A percentile compares a stretch with the other conserved stretches of the same genome.
These are phyloP conservation scores for Bufo bufo DNA, from an alignment of 2,113 vertebrate genomes.

Conservation along the genomic window DNA sequence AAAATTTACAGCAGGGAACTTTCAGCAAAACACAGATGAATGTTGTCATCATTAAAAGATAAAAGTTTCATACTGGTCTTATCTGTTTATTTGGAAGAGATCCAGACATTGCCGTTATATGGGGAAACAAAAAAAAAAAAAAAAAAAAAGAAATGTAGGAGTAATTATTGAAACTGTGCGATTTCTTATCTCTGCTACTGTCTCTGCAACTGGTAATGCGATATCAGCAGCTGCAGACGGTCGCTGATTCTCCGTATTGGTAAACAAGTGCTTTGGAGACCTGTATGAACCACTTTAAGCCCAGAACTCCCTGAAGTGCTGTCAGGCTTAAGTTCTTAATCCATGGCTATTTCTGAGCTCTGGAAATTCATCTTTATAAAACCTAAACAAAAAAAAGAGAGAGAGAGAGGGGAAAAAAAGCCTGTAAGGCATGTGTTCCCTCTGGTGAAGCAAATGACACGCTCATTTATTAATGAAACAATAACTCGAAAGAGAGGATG, in stretches of 20 bases:
- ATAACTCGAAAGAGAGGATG: constrained; percentile 96
- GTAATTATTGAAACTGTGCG: constrained; percentile 88
- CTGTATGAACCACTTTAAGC: constrained; percentile 86
- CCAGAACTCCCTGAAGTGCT: constrained; percentile 86
- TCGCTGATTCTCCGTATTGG: constrained; percentile 81
- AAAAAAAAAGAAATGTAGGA: constrained; percentile 74
- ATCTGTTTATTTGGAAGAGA: constrained; percentile 85
- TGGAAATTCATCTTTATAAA: constrained; percentile 92
- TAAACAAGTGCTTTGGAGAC: constrained; percentile 89
- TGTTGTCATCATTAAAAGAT: constrained; percentile 85
- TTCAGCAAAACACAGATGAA: constrained; percentile 78
- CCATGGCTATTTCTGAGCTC: constrained; percentile 87
- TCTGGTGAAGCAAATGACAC: constrained; percentile 94
- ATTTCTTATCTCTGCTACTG: constrained; percentile 86
- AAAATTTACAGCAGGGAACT: constrained; percentile 80
- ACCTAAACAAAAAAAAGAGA: constrained; percentile 85
- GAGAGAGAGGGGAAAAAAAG: constrained; percentile 67
- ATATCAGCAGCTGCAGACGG: constrained; percentile 87
- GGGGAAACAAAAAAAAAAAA: constrained; percentile 84
- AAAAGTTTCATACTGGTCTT: constrained; percentile 87
- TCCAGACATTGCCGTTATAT: constrained; percentile 80
- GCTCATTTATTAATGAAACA: constrained; percentile 94
- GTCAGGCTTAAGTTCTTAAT: constrained; percentile 88
- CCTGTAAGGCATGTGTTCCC: constrained; percentile 83
- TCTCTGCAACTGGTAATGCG: constrained; percentile 85